These are phyloP conservation scores for Polyergus mexicanus DNA, from an alignment of 1,140 invertebrate genomes.

Conservation along the genomic window DNA sequence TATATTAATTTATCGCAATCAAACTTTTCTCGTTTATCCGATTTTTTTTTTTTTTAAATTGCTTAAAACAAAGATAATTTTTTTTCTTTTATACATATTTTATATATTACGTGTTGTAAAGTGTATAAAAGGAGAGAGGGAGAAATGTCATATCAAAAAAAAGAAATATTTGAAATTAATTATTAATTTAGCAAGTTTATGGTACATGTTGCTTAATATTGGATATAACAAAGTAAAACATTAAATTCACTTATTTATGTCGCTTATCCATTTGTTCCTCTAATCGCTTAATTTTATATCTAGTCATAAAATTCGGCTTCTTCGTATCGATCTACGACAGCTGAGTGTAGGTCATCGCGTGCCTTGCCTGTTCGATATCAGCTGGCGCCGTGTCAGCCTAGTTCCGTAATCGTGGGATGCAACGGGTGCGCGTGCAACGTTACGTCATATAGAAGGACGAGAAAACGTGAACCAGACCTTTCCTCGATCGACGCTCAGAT, in stretches of 20 bases:
- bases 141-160: too few species aligned
- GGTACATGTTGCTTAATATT: neutral
- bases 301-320: constrained; percentile 23
- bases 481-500: neutral
- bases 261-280: neutral
- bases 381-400: constrained; percentile 69
- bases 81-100: neutral
- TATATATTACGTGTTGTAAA: too few species aligned
- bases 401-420: constrained; percentile 52
- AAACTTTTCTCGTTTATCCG: neutral
- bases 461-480: constrained; percentile 54
- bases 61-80: neutral
- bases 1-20: neutral
- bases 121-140: too few species aligned
- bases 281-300: constrained; percentile 3
- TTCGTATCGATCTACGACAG: constrained; percentile 46
- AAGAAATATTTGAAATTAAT: too few species aligned
- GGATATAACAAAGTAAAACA: neutral
- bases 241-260: neutral
- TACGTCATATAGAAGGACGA: constrained; percentile 64
- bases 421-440: constrained; percentile 59
- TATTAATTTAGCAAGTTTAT: too few species aligned
- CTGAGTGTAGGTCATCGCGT: constrained; percentile 64
- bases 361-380: constrained; percentile 73
- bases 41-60: neutral